Base-by-base conservation (phyloP, 2,797 vertebrate genomes). In the Rhynchonycteris naso region DNA sequence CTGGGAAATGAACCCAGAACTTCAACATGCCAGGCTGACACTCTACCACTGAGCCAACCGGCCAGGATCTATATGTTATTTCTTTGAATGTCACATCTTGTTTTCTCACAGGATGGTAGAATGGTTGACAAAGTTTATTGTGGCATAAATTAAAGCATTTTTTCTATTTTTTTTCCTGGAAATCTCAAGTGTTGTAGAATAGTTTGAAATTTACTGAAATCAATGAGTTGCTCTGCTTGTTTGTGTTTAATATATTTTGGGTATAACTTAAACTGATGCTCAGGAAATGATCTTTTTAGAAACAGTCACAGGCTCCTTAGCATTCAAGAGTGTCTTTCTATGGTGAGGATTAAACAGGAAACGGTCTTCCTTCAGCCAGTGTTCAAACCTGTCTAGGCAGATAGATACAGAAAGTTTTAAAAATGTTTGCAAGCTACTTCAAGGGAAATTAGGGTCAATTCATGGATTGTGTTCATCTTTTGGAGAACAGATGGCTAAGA, bases 401-500 rank as follows among this genome's bases (percentile, higher is more conserved):
- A 15, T 56, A 74, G 72, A 52, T 95, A 84, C 88, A 82, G 88
- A 88, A 80, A 94, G 50, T 79, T 65, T 13, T 52, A 54, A 72
- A 93, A 87, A 95, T 94, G 92, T 90, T 94, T 90, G 38, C 84
- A 81, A 54, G 59, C 33, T 59, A 47, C 63, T 69, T 93, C 47
- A 75, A 3, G 74, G 72, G 88, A 71, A 82, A 69, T 78, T 69
- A 65, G 21, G 66, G 19, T 61, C 1, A 0, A 35, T n/a, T 89
- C 52, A 65, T 61, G 66, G 76, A 76, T 72, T 19, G 35, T 74
- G 13, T 71, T 33, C 26, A 26, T 75, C 76, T 79, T 91, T 78
- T 4, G 14, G 43, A 54, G 66, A 78, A 56, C 10, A 16, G 5
- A 56, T 21, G 11, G 76, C 50, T 38, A 74, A 61, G 33, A 61